Conservation (phyloP, 2,888 invertebrate species). For the Steinernema scapterisci region DNA sequence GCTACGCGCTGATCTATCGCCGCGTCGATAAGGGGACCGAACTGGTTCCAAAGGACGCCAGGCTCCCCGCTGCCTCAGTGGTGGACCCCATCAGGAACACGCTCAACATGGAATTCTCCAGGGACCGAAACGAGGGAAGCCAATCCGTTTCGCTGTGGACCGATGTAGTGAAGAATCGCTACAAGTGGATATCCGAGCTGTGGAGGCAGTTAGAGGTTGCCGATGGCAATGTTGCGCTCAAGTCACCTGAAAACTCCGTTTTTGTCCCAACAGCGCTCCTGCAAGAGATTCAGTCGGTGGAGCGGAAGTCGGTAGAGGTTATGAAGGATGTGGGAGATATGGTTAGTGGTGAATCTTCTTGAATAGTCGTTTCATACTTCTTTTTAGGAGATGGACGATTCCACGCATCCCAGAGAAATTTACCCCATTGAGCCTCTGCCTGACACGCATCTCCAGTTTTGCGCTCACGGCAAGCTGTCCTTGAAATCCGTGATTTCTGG, state of each 20-base stretch:
- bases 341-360: neutral
- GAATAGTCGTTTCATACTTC: too few relatives aligned
- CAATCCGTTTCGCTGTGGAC: constrained; percentile 39
- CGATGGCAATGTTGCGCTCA: constrained; percentile 33
- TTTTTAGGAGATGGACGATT: too few relatives aligned
- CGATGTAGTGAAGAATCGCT: constrained; percentile 40
- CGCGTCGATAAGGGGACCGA: constrained; percentile 5
- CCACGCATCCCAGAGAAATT: neutral
- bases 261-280: constrained; percentile 56
- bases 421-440: constrained; percentile 12
- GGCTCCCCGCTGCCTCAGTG: constrained; percentile 40
- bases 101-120: constrained; percentile 38
- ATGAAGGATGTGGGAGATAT: constrained; percentile 35
- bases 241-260: constrained; percentile 47
- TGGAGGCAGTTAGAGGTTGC: constrained; percentile 45
- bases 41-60: constrained; percentile 9
- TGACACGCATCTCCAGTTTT: constrained; percentile 39
- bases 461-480: constrained; percentile 56
- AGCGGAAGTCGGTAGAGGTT: constrained; percentile 43
- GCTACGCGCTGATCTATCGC: constrained; percentile 53
- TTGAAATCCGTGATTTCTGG: constrained; percentile 55
- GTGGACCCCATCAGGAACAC: constrained; percentile 36
- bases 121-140: constrained; percentile 39
- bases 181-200: constrained; percentile 42
- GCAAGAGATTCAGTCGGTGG: constrained; percentile 49